Evolutionary conservation across 2,888 invertebrate genomes (phyloP).

Genomic region (Himalopsyche japonica): DNA sequence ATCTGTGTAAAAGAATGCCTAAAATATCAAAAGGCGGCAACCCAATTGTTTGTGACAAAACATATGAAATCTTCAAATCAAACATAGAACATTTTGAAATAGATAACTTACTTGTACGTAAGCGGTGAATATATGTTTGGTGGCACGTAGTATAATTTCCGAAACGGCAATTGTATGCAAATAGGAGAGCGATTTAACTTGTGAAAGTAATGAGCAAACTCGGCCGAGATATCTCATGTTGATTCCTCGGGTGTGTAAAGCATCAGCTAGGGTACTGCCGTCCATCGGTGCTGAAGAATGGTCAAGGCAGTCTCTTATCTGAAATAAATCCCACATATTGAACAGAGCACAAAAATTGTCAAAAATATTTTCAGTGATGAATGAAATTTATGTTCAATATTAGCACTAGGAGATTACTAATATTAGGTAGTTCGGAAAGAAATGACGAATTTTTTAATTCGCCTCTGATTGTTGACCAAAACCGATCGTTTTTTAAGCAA

Average conservation of each 20-base stretch:
- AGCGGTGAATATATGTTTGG: constrained; percentile 91
- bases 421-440: no score
- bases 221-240: constrained; percentile 96
- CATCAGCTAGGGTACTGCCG: constrained; percentile 88
- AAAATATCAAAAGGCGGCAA: no score
- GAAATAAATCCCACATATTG: constrained; percentile 18
- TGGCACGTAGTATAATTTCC: constrained; percentile 87
- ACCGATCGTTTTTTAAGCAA: no score
- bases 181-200: constrained; percentile 82
- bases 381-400: no score
- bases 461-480: no score
- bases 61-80: no score
- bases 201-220: constrained; percentile 77
- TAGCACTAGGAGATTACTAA: no score
- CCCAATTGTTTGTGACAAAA: no score
- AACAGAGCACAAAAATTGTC: background rate
- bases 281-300: constrained; percentile 95
- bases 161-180: constrained; percentile 85
- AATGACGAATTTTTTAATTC: no score
- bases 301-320: constrained; percentile 88
- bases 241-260: constrained; percentile 93
- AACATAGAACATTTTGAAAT: no score
- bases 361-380: no score
- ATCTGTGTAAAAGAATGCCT: no score
- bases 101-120: constrained; percentile 74